Evolutionary conservation across 2,797 vertebrate species (phyloP), one percentile per base, ranked within the genome.

Genomic region (Orientallactaga sibirica): DNA sequence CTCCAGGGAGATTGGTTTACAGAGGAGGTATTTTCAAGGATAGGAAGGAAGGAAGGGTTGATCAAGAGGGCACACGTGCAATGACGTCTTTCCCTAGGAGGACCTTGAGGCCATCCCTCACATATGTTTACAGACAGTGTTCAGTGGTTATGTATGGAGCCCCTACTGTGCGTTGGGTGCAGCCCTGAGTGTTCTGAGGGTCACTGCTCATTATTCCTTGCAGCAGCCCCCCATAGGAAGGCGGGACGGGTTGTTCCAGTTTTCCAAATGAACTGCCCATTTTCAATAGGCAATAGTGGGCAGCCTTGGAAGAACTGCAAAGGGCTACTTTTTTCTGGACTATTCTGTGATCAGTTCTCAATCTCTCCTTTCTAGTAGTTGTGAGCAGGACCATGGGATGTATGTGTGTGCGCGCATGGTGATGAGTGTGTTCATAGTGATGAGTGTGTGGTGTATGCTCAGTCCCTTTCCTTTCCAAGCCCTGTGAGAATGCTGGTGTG

Each of bases 401-500:
- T 58, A 12, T 58, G 55, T 58, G 55, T 58, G 55, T 58, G 55
- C 12, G 12, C 12, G 16, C 55, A 58, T 58, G 55, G 12, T 14
- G 12, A 58, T 58, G 55, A 14, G 0, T 2, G 2, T 73, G 19
- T 3, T 12, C 52, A 43, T 8, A 73, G 52, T 3, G 52, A 43
- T 62, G 41, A 33, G 22, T n/a, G 0, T 29, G 22, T 24, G 62
- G 41, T 29, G 33, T 68, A 3, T 58, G 41, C 43, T 58, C 33
- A 27, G 10, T 41, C 29, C 24, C 25, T 18, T 86, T 41, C 15
- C 10, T 66, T 70, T 74, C 37, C 41, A 37, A 37, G 89, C 27
- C 11, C 55, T 1, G 0, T 81, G 48, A 22, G 22, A 18, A 25
- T 11, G 11, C 43, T 0, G 10, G 24, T 22, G 3, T n/a, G 2